A percentile compares a stretch with the other conserved stretches of the same genome.
These are phyloP conservation scores for Thymelicus lineola DNA, from an alignment of 2,888 invertebrate genomes.

Conservation along the genomic window DNA sequence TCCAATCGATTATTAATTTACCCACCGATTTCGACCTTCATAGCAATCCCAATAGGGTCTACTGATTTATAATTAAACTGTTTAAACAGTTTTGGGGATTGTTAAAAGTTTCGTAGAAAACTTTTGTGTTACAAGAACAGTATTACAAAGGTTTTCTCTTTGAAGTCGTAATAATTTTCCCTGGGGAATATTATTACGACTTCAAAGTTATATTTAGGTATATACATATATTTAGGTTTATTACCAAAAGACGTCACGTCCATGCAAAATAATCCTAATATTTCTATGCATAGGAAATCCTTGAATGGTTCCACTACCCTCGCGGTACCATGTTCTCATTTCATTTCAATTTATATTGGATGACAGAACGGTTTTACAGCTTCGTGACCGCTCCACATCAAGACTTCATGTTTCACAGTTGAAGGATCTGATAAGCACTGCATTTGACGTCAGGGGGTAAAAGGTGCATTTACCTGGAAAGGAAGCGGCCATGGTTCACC, in stretches of 20 bases:
- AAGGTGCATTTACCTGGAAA: constrained; percentile 32
- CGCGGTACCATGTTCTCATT: constrained; percentile 22
- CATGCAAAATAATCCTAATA: neutral
- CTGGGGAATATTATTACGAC: too few species aligned
- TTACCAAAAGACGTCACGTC: too few species aligned
- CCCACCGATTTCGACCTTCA: too few species aligned
- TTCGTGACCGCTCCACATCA: constrained; percentile 29
- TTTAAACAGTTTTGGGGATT: neutral
- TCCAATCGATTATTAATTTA: constrained; percentile 2
- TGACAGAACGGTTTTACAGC: constrained; percentile 12
- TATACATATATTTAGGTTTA: too few species aligned
- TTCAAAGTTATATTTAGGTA: too few species aligned
- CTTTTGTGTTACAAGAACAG: neutral
- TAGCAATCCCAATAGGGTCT: neutral
- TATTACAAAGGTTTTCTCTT: neutral
- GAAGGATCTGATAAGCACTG: constrained; percentile 31
- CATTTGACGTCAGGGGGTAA: constrained; percentile 17
- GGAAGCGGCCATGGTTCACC: neutral
- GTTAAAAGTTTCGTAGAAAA: neutral
- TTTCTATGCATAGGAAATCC: constrained; percentile 15
- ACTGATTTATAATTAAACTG: neutral
- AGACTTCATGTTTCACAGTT: constrained; percentile 20
- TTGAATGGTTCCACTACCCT: constrained; percentile 23
- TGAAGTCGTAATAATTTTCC: too few species aligned
- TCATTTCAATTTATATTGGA: constrained; percentile 12